Base-by-base conservation (phyloP, 1,140 invertebrate genomes). In the Magallana ariakensis region DNA sequence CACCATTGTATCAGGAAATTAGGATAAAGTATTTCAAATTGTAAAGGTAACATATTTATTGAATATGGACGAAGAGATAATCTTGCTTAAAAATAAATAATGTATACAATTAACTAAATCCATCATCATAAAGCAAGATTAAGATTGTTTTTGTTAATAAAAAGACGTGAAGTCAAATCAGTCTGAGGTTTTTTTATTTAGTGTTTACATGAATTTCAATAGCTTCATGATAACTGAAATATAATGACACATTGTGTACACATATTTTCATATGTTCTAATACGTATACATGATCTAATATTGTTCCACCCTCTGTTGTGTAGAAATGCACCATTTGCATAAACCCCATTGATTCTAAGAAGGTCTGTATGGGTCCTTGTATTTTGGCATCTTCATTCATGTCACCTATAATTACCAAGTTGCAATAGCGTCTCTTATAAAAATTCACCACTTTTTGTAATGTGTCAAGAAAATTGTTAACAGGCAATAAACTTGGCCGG, bases 241-340 rank as follows among this genome's bases (percentile, higher is more conserved):
- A 66, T 7, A 66, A 66, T 5, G 62, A 66, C 19, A 4, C 22
- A 0, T 66, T 66, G 62, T 66, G 62, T 19, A 66, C 62, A 19
- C 62, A 66, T 3, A 8, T 19, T 66, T 66, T 19, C 19, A 66
- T 3, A 19, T 3, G n/a, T 1, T 66, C 62, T 0, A 1, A 0
- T 33, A 33, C 33, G 0, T 19, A 19, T 66, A 46, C 80, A 81
- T 81, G 80, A 55, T 81, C 80, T 53, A 81, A 54, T 54, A 33
- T 53, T 53, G 80, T 81, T 54, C 80, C 54, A 81, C 80, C 80
- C 80, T 81, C 80, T 81, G 80, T 81, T 81, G 80, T 81, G 33
- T 13, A 53, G 16, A 81, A 81, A 13, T 81, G 33, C 54, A 81
- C 80, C 11, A 81, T 54, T 53, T 81, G 80, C 54, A 55, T 81